A percentile compares a stretch with the other conserved stretches of the same genome.
These are phyloP conservation scores for Centroberyx gerrardi DNA, from an alignment of 2,797 vertebrate genomes.

Conservation along the genomic window DNA sequence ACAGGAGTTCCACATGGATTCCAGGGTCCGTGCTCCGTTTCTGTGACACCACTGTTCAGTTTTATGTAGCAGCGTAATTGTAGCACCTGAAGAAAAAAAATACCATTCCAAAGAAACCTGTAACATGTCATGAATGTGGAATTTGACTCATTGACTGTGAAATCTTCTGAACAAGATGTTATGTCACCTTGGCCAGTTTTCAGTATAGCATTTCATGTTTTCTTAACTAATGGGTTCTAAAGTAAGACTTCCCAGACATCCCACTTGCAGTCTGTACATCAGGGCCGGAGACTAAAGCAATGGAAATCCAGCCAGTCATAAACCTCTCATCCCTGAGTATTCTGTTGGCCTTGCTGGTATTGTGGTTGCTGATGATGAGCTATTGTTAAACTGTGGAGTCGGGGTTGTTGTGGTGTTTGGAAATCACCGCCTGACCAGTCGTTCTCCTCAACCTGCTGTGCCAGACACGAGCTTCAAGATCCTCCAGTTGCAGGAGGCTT, in stretches of 20 bases:
- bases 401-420: conserved; percentile 14
- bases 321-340: conserved; percentile 13
- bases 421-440: conserved; percentile 20
- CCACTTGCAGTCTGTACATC: background rate
- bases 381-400: conserved; percentile 24
- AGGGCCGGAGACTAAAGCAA: background rate
- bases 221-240: conserved; percentile 5
- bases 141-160: background rate
- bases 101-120: conserved; percentile 51
- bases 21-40: conserved; percentile 18
- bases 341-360: conserved; percentile 29
- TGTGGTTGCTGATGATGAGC: conserved; percentile 24
- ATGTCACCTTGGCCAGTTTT: background rate
- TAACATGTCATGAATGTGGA: conserved; percentile 32
- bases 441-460: conserved; percentile 24
- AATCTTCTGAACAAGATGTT: conserved; percentile 1
- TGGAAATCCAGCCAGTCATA: conserved; percentile 5
- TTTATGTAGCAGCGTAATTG: conserved; percentile 59
- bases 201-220: conserved; percentile 18
- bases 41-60: conserved; percentile 28
- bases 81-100: conserved; percentile 52
- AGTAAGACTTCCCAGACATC: background rate
- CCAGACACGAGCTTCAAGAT: conserved; percentile 28
- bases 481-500: conserved; percentile 15
- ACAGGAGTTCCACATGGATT: conserved; percentile 16